Evolutionary conservation across 2,113 vertebrate genomes (phyloP), one percentile per base, ranked within the genome.

Genomic region (Centropus unirufus): DNA sequence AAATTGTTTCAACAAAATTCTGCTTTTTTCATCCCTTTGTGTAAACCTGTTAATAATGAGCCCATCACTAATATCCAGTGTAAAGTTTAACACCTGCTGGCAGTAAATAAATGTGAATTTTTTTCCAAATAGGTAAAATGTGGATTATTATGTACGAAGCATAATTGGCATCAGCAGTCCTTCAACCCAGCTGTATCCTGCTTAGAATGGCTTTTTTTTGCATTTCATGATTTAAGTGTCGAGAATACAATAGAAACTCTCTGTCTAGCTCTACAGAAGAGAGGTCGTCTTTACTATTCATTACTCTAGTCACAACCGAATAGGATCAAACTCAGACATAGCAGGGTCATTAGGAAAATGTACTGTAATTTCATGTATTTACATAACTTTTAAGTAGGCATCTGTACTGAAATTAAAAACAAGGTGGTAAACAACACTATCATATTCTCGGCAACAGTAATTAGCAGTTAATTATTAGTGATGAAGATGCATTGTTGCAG

Each of bases 71-170:
- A 98, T 99, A 98, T 98, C 98, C 98, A 98, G 98, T 99, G 99
- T 99, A 99, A 99, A 99, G 98, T 99, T 99, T 99, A 99, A 99
- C 99, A 99, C 99, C 98, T 99, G 99, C 99, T 99, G 99, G 99
- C 98, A 99, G 99, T 99, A 99, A 99, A 99, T 99, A 99, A 99
- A 99, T 99, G 99, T 99, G 99, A 99, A 98, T 98, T 99, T 99
- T 96, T 99, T 98, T 98, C 98, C 98, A 99, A 99, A 98, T 98
- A 98, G 98, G 93, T 95, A 98, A 97, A 96, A 97, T 76, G 98
- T 97, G 97, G 96, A 97, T 97, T 98, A 93, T 97, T 96, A 97
- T 98, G 93, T 98, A 97, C 64, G 3, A 93, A 93, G 89, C 67
- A 82, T 90, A 96, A 96, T 95, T 97, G 93, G 92, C 91, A 95